phyloP scores from a whole-genome alignment of 2,797 vertebrate genomes.

The Anguilla anguilla region DNA sequence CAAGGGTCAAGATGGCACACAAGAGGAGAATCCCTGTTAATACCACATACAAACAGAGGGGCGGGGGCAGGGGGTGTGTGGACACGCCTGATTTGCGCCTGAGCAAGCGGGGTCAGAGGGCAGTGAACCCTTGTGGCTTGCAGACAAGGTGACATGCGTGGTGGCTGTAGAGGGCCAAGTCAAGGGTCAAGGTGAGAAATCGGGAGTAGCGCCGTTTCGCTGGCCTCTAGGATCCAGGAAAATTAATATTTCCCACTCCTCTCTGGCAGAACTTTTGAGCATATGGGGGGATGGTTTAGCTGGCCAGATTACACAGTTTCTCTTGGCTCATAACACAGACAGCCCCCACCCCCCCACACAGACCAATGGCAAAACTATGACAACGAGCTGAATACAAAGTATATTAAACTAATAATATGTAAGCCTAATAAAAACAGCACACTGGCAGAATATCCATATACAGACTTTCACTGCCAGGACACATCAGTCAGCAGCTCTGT shows the following conservation, averaged over 20 bases:
- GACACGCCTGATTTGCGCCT: conserved; percentile 50
- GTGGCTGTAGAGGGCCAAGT: background rate
- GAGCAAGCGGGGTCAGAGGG: conserved; percentile 51
- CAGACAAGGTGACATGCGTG: conserved; percentile 1
- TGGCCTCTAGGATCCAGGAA: background rate
- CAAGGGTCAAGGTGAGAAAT: background rate
- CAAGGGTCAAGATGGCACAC: conserved; percentile 13
- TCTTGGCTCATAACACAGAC: background rate
- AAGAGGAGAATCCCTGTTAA: conserved; percentile 19
- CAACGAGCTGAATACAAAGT: background rate
- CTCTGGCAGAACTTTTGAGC: background rate
- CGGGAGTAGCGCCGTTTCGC: background rate
- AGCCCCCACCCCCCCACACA: background rate
- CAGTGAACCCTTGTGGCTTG: conserved; percentile 39
- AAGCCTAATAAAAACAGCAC: conserved; percentile 14
- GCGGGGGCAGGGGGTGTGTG: conserved; percentile 32
- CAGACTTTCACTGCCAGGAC: background rate
- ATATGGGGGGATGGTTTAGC: background rate
- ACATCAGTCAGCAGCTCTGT: conserved; percentile 9
- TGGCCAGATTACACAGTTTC: background rate
- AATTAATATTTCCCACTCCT: background rate
- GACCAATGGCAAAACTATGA: background rate
- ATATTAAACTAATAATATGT: background rate
- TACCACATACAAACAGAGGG: conserved; percentile 9
- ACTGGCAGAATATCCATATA: background rate